Evolutionary conservation across 2,113 vertebrate species (phyloP).

Genomic region (Ciconia stormi): DNA sequence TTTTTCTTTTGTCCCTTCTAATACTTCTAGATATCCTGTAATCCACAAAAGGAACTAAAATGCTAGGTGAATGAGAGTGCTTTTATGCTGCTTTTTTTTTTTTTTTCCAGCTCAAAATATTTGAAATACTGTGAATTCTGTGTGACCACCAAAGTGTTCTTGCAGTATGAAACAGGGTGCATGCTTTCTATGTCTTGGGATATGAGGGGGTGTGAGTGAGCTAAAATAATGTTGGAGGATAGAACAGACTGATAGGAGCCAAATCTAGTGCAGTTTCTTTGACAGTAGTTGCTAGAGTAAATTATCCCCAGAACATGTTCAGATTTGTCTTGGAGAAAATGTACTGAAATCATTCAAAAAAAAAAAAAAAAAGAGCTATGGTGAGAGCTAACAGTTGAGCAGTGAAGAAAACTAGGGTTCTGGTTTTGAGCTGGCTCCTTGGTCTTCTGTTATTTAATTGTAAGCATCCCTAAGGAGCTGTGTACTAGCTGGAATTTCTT

Average conservation of each 20-base stretch:
- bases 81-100: neutral
- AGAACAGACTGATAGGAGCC: neutral
- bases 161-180: neutral
- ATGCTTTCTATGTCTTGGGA: neutral
- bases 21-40: neutral
- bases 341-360: neutral
- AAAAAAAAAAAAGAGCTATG: neutral
- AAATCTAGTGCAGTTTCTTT: neutral
- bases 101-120: neutral
- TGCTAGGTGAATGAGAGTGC: neutral
- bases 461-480: neutral
- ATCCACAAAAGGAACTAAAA: neutral
- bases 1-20: neutral
- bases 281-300: neutral
- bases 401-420: neutral
- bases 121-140: neutral
- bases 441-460: neutral
- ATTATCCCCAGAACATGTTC: neutral
- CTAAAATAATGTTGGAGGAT: neutral
- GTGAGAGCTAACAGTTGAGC: neutral
- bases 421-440: neutral
- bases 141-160: neutral
- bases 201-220: neutral
- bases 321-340: neutral
- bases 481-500: neutral